Evolutionary conservation across 2,888 invertebrate genomes (phyloP).

Genomic region (Chymomyza caudatula): DNA sequence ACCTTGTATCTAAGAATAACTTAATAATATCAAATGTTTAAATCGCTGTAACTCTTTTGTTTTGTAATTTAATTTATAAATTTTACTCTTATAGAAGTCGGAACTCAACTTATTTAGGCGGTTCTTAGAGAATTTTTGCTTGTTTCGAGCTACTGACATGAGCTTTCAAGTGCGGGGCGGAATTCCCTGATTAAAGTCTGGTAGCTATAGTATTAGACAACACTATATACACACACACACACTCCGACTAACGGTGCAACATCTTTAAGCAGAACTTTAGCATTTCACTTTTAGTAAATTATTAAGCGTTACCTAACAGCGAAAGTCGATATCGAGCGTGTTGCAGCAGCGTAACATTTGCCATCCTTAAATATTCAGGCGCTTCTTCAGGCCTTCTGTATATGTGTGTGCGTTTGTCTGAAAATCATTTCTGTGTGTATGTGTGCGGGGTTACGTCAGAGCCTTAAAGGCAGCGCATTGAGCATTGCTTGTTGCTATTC

Average conservation of each 20-base stretch:
- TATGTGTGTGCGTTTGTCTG: background rate
- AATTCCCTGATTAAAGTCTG: background rate
- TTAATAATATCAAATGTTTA: too few species aligned
- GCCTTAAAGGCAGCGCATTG: background rate
- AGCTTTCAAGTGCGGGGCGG: too few species aligned
- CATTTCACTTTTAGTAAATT: conserved; percentile 35
- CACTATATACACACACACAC: background rate
- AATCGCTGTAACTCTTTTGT: too few species aligned
- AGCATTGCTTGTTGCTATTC: background rate
- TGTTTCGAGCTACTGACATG: too few species aligned
- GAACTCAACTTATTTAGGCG: too few species aligned
- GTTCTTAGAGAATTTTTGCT: too few species aligned
- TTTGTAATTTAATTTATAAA: too few species aligned
- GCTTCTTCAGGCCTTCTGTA: background rate
- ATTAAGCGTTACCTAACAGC: conserved; percentile 22
- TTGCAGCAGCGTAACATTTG: background rate
- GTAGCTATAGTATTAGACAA: background rate
- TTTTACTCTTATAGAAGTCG: too few species aligned
- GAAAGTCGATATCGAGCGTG: conserved; percentile 19
- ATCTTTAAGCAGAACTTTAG: conserved; percentile 13
- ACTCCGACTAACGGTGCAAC: background rate
- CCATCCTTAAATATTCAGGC: background rate
- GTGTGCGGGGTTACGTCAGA: background rate
- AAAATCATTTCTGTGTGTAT: background rate
- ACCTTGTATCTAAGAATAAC: too few species aligned